Conservation (phyloP, 2,113 vertebrate species). For the Macrotus californicus region DNA sequence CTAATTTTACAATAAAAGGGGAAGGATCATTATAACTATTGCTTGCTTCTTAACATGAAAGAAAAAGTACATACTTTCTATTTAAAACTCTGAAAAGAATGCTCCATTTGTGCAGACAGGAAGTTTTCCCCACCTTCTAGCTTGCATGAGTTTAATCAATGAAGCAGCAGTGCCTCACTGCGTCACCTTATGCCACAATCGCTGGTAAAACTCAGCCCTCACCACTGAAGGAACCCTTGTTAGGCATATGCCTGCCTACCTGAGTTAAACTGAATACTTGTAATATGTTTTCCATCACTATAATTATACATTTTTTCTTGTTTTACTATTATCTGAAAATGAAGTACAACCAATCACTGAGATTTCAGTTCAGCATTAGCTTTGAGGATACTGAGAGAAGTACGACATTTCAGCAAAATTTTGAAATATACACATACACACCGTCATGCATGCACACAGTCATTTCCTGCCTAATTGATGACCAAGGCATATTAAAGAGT, state of each 20-base stretch:
- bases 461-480: neutral
- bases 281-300: slow-evolving; percentile 2
- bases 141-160: slow-evolving; percentile 4
- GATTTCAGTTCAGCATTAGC: slow-evolving; percentile 1
- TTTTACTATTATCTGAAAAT: slow-evolving; percentile 5
- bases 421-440: neutral
- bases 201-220: slow-evolving; percentile 4
- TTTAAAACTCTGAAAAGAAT: slow-evolving; percentile 27
- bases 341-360: neutral
- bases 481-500: neutral
- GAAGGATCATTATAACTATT: neutral
- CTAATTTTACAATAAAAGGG: neutral
- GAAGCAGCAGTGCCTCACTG: neutral
- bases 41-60: neutral
- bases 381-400: slow-evolving; percentile 9
- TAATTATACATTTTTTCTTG: slow-evolving; percentile 13
- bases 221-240: neutral
- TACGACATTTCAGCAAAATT: neutral
- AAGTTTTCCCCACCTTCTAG: neutral
- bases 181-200: neutral
- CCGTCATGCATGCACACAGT: neutral
- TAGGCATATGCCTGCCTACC: neutral
- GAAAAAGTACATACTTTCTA: neutral
- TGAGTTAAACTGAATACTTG: neutral
- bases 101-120: neutral